Evolutionary conservation across 2,888 invertebrate genomes (phyloP), one percentile per base, ranked within the genome.

Genomic region (Metellina segmentata): DNA sequence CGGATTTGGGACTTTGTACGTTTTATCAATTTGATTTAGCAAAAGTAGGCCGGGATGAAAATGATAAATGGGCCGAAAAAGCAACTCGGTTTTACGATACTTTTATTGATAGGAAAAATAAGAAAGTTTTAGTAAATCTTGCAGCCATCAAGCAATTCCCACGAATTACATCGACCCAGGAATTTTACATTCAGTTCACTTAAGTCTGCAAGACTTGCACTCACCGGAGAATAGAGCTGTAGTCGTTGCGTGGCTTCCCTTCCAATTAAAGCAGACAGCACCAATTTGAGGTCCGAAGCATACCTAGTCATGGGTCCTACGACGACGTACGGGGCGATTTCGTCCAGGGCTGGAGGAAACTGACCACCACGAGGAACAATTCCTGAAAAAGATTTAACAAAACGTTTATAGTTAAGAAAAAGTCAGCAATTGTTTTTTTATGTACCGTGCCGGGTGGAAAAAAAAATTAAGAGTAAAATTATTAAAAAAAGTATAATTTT

Each of bases 221-320:
- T 92, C 48, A 93, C 93, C 70, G 71, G 85, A 34, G 75, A 49
- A 20, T 82, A 52, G 13, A 93, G 78, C 8, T 75, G 51, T 8
- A 92, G 77, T 19, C 48, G 51, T 11, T 69, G 77, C 7, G 88
- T 72, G 48, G 51, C 72, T 34, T 93, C 86, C 51, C 72, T 70
- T 11, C 93, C 93, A 9, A 93, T 83, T 13, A 93, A 96, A 53
- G 97, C 96, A 95, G 97, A 97, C 53, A 98, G 95, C 94, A 98
- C 95, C 0, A 98, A 97, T 87, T 96, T 96, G 91, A 99, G 95
- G 95, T 99, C 99, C 90, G 96, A 96, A 0, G 98, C 97, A 94
- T 97, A 97, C 93, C 98, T 96, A 93, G 97, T 97, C 96, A 99
- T 97, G 2, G 99, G 99, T 0, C 99, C 99, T 0, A 96, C 97